Evolutionary conservation across 2,888 invertebrate species (phyloP), one percentile per base, ranked within the genome.

Genomic region (Zaprionus lineosus): DNA sequence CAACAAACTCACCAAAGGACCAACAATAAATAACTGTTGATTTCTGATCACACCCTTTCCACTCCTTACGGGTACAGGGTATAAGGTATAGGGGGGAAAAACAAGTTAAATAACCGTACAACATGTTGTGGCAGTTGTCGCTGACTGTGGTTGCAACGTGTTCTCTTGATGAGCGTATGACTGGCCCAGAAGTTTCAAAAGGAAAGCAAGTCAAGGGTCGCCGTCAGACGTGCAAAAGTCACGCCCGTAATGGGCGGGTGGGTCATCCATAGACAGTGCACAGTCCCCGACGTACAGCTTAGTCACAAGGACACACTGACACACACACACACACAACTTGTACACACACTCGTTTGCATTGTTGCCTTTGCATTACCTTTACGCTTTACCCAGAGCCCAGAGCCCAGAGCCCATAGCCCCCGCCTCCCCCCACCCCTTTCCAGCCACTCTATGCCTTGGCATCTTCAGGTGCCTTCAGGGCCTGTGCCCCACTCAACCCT

Each of bases 181-280:
- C 68, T 71, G 72, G 68, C 41, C 59, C 70, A 50, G 39, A 59
- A 60, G 55, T 53, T 44, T 47, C 56, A 60, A 65, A 76, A 76
- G 60, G 64, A 76, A 69, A 65, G 73, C 73, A 76, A 76, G 75
- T 76, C 81, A 76, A 76, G 81, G 81, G 75, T 76, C 69, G 62
- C 47, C 57, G 77, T 68, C 58, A 75, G 76, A 72, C 75, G 77
- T 72, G 77, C 76, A 76, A 81, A 72, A 72, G 73, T 81, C 67
- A 75, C 70, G 70, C 70, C 74, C 68, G 69, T 26, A 12, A 19
- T 31, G 15, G 24, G 12, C 36, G 18, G 18, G 9, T 11, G 5
- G 5, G 21, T 8, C n/a, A n/a, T n/a, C n/a, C n/a, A n/a, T n/a
- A n/a, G n/a, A n/a, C n/a, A n/a, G n/a, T n/a, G n/a, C n/a, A n/a